A percentile compares a stretch with the other conserved stretches of the same genome.
Conservation (phyloP, 2,797 vertebrate genomes). For the Paguma larvata region DNA sequence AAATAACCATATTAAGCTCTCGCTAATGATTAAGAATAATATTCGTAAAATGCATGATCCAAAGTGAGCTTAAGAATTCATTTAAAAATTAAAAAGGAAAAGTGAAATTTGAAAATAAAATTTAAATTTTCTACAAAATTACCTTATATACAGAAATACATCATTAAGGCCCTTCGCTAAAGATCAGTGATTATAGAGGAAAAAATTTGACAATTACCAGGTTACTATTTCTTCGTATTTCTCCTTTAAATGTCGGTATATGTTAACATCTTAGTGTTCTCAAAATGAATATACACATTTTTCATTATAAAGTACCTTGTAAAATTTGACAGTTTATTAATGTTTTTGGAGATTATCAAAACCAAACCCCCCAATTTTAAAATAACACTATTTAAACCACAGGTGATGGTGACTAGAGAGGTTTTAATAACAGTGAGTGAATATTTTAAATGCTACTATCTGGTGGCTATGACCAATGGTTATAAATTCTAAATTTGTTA, state of each 20-base stretch:
- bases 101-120: constrained; percentile 2
- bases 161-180: neutral
- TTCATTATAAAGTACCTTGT: neutral
- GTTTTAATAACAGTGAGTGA: neutral
- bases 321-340: neutral
- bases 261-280: neutral
- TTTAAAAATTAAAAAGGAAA: neutral
- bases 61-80: neutral
- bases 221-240: neutral
- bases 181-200: neutral
- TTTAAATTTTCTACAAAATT: neutral
- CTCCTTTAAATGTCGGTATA: neutral
- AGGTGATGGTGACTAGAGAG: neutral
- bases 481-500: neutral
- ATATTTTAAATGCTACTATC: neutral
- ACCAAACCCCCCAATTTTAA: neutral
- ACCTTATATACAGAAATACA: neutral
- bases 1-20: neutral
- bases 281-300: neutral
- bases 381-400: neutral
- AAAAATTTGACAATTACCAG: neutral
- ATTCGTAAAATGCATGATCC: neutral
- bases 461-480: neutral
- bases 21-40: neutral
- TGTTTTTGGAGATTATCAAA: constrained; percentile 5